These are phyloP conservation scores for Sorex araneus DNA, from an alignment of 2,113 vertebrate genomes.

Conservation along the genomic window DNA sequence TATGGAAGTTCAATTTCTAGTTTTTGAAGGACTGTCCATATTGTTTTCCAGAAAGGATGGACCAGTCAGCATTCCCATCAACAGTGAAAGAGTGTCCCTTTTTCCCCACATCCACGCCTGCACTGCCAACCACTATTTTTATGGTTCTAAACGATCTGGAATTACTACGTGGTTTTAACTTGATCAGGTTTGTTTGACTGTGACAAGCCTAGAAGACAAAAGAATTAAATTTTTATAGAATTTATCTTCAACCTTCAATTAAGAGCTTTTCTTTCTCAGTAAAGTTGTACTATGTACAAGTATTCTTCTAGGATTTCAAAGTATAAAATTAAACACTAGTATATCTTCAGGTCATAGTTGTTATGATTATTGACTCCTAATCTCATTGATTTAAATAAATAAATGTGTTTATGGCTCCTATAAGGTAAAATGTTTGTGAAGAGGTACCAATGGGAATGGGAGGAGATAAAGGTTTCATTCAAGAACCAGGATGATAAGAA, in stretches of 20 bases:
- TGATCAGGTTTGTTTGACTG: not conserved
- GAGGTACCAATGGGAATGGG: not conserved
- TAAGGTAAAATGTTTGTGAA: not conserved
- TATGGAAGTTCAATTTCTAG: too few species aligned
- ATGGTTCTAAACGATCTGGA: not conserved
- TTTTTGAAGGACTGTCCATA: too few species aligned
- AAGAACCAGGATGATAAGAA: not conserved
- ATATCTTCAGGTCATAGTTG: slow-evolving; percentile 5
- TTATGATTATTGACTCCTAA: not conserved
- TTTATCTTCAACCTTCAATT: not conserved
- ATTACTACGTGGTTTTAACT: not conserved
- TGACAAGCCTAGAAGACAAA: not conserved
- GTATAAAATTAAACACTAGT: not conserved
- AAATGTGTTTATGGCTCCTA: not conserved
- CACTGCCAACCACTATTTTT: not conserved
- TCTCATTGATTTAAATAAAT: not conserved
- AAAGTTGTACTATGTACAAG: not conserved
- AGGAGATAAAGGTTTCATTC: not conserved
- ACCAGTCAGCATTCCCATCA: too few species aligned
- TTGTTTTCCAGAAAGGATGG: too few species aligned
- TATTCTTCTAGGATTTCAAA: not conserved
- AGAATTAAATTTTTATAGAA: not conserved
- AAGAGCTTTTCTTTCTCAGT: not conserved
- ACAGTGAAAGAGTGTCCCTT: too few species aligned
- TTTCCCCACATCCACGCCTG: too few species aligned